Evolutionary conservation across 1,140 invertebrate species (phyloP), one percentile per base, ranked within the genome.

Genomic region (Drosophila punjabiensis): DNA sequence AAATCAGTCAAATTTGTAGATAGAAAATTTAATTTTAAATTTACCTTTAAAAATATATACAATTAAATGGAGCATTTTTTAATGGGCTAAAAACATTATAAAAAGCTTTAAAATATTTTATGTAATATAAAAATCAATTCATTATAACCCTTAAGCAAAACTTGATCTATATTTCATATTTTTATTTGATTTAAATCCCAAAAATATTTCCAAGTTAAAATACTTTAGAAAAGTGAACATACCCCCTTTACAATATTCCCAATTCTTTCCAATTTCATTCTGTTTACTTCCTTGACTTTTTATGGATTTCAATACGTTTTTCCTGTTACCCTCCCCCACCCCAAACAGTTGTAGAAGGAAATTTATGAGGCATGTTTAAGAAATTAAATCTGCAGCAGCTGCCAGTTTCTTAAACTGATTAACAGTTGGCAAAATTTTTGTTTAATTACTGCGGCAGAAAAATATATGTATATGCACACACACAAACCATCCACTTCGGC

Each of bases 361-460:
- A 88, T 89, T 89, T 89, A 89, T 89, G 78, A 60, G 62, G 48
- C 74, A 67, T 89, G 76, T 89, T 89, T 74, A 75, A 60, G 64
- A 82, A 85, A 87, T 88, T 58, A 77, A 75, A 74, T 78, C 67
- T 50, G n/a, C 41, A 18, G 52, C 70, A 74, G 70, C 70, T 74
- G 52, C 45, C 45, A 64, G 35, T 66, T 74, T 18, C 60, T 80
- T 76, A 48, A 78, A 64, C 68, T 88, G 80, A 89, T 89, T 81
- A 84, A 79, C 66, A 89, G 79, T 84, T 70, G 71, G 41, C 39
- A 30, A 62, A 66, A 81, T 58, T 68, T 55, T 50, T 71, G 66
- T 81, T 89, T 88, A 88, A 88, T 88, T 88, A 88, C 85, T 88
- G 85, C 85, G 85, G 56, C 81, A 84, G 65, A 88, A 82, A 67